Conservation (phyloP, 2,888 invertebrate species). For the Seira musarum region DNA sequence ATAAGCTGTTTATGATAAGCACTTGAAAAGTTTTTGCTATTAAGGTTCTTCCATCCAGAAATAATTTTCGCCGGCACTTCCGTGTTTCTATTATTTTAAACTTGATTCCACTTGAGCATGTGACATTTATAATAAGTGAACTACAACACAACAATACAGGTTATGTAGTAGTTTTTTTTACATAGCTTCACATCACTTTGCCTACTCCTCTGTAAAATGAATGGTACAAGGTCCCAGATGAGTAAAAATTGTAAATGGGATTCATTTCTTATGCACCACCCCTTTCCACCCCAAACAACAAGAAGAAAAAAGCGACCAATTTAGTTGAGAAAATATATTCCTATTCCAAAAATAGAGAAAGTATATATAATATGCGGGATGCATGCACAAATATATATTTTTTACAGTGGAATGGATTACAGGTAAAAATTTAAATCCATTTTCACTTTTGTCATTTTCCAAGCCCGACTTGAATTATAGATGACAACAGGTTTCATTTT, state of each 20-base stretch:
- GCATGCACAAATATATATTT: background rate
- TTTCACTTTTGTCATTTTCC: conserved; percentile 12
- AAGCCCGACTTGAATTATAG: conserved; percentile 53
- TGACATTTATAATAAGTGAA: conserved; percentile 34
- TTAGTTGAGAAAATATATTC: conserved; percentile 19
- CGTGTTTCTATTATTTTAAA: background rate
- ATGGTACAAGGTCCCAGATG: conserved; percentile 23
- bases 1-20: too few species aligned
- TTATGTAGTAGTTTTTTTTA: background rate
- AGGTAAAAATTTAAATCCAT: background rate
- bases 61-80: too few species aligned
- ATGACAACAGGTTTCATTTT: conserved; percentile 64
- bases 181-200: background rate
- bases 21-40: too few species aligned
- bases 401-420: background rate
- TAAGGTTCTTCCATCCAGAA: too few species aligned
- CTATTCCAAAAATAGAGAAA: background rate
- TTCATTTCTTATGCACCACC: conserved; percentile 40
- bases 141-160: background rate
- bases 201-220: background rate
- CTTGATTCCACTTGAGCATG: background rate
- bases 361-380: background rate
- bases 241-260: conserved; percentile 46
- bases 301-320: too few species aligned
- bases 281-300: too few species aligned